Conservation (phyloP, 2,113 vertebrate genomes). For the Catagonus wagneri region DNA sequence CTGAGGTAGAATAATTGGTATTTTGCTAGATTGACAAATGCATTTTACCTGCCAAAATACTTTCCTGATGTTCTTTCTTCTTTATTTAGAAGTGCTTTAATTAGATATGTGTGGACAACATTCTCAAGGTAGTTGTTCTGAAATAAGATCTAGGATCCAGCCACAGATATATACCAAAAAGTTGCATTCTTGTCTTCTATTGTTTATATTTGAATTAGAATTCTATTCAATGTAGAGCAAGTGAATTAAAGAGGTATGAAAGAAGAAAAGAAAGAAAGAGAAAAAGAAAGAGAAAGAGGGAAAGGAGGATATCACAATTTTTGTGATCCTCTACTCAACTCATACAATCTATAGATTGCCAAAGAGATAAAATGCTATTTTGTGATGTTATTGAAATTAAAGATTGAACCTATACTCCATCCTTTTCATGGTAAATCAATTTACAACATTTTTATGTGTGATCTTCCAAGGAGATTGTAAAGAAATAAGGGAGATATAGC, state of each 20-base stretch:
- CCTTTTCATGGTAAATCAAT: not conserved
- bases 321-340: not conserved
- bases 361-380: not conserved
- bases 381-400: not conserved
- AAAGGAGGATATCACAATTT: not conserved
- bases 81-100: not conserved
- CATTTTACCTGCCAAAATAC: not conserved
- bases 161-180: not conserved
- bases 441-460: not conserved
- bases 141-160: not conserved
- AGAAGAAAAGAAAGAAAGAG: not conserved
- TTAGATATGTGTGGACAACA: not conserved
- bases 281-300: not conserved
- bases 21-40: not conserved
- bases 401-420: not conserved
- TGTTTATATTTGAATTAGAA: not conserved
- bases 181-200: not conserved
- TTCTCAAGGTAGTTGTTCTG: constrained; percentile 32
- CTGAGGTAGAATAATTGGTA: not conserved
- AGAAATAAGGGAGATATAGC: not conserved
- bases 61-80: not conserved
- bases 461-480: not conserved
- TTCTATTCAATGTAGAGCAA: not conserved
- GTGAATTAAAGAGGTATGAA: not conserved
- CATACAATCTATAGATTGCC: not conserved